Base-by-base conservation (phyloP, 92 coral and sea anemone genomes). In the Palythoa grandiflora region DNA sequence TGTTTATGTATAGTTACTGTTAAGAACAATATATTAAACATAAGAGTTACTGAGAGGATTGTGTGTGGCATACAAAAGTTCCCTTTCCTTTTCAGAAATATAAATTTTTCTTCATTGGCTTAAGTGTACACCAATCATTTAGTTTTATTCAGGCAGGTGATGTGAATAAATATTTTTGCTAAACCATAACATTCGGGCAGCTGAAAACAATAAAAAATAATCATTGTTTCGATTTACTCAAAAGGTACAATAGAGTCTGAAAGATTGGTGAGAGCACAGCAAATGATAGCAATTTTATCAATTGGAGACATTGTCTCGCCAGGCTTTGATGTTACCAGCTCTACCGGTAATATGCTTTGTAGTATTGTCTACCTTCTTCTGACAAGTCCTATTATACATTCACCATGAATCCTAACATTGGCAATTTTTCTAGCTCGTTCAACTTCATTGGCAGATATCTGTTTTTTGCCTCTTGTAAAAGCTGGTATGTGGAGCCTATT, bases 221-320 rank as follows among this genome's bases (percentile, higher is more conserved):
- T 65, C 36, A 19, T 65, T 65, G 71, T 65, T 65, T 65, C 37
- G 35, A 52, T 55, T 71, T 84, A 84, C 73, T 71, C 79, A 36
- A 71, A 84, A 52, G 88, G 88, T 19, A 36, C 87, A 60, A 68
- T 76, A 28, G 28, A 28, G 28, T 28, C 87, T 83, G 87, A 83
- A n/a, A 83, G 36, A 83, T 83, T 83, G 37, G 87, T 83, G 37
- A 83, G 51, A 14, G 77, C 87, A 68, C 87, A 83, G 77, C 87
- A 83, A 11, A 68, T 48, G 16, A 63, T 83, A 61, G 75, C 87
- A 83, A 73, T 17, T 73, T 73, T 73, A 40, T 73, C 78, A 28
- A 73, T 73, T 15, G 78, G 78, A 73, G 53, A 39, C 78, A 73
- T 38, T 19, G 37, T 73, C 78, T 73, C 78, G 13, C 37, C 38